Conservation (phyloP, 92 coral and sea anemone species). For the Actinernus sp. region DNA sequence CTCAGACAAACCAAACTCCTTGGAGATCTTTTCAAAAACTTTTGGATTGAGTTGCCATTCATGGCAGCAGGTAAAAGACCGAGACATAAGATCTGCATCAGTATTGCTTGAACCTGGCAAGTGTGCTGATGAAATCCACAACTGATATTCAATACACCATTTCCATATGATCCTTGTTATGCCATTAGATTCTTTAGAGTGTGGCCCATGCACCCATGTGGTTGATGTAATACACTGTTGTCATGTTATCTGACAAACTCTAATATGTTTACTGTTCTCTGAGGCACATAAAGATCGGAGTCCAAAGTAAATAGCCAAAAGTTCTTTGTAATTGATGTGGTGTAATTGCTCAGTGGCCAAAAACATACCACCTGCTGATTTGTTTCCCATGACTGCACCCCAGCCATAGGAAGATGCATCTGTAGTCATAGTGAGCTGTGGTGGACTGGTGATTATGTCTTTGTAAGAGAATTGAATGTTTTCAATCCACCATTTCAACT, state of each 20-base stretch:
- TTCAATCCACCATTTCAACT: slow-evolving; percentile 32
- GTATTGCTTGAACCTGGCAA: slow-evolving; percentile 31
- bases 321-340: slow-evolving; percentile 34
- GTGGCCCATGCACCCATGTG: slow-evolving; percentile 40
- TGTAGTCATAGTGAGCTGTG: slow-evolving; percentile 19
- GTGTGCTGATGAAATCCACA: slow-evolving; percentile 43
- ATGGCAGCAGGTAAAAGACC: slow-evolving; percentile 11
- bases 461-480: too few relatives aligned
- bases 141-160: slow-evolving; percentile 28
- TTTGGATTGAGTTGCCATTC: slow-evolving; percentile 33
- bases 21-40: slow-evolving; percentile 22
- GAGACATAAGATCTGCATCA: slow-evolving; percentile 7
- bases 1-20: too few relatives aligned
- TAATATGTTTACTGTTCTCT: slow-evolving; percentile 35
- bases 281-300: slow-evolving; percentile 31
- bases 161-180: slow-evolving; percentile 35
- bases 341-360: slow-evolving; percentile 12
- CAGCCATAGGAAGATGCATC: slow-evolving; percentile 47
- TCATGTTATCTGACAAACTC: too few relatives aligned
- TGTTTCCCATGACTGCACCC: slow-evolving; percentile 23
- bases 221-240: too few relatives aligned
- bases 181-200: slow-evolving; percentile 21
- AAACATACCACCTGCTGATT: slow-evolving; percentile 29
- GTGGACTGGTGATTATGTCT: too few relatives aligned
- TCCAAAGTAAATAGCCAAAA: slow-evolving; percentile 46